Conservation (phyloP, 2,888 invertebrate species). For the Hydrotaea cyrtoneurina region DNA sequence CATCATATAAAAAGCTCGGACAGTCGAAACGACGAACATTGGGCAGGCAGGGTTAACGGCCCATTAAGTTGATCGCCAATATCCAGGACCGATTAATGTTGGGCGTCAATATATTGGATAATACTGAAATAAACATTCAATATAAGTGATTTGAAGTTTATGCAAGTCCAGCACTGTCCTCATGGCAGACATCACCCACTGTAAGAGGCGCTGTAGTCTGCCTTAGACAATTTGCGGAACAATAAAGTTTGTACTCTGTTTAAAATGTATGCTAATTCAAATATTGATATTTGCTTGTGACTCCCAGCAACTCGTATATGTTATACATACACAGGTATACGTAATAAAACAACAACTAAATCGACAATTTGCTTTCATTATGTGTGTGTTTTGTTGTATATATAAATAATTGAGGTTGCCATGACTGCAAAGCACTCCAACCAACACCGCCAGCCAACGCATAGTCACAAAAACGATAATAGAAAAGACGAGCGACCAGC, state of each 20-base stretch:
- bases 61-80: too few species aligned
- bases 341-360: neutral
- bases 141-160: too few species aligned
- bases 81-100: too few species aligned
- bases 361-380: neutral
- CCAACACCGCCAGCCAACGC: neutral
- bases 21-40: too few species aligned
- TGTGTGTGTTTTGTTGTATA: neutral
- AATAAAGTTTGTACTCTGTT: neutral
- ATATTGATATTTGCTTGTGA: slow-evolving; percentile 7
- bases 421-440: neutral
- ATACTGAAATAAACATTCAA: too few species aligned
- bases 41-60: too few species aligned
- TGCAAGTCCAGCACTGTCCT: too few species aligned
- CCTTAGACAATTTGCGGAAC: neutral
- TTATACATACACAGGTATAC: neutral
- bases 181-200: neutral
- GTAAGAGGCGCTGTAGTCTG: neutral
- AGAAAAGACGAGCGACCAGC: neutral
- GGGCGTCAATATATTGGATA: too few species aligned
- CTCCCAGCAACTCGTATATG: neutral
- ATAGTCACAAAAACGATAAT: neutral
- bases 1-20: too few species aligned
- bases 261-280: slow-evolving; percentile 11
- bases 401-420: slow-evolving; percentile 15